Base-by-base conservation (phyloP, 2,113 vertebrate genomes). In the Menura novaehollandiae region DNA sequence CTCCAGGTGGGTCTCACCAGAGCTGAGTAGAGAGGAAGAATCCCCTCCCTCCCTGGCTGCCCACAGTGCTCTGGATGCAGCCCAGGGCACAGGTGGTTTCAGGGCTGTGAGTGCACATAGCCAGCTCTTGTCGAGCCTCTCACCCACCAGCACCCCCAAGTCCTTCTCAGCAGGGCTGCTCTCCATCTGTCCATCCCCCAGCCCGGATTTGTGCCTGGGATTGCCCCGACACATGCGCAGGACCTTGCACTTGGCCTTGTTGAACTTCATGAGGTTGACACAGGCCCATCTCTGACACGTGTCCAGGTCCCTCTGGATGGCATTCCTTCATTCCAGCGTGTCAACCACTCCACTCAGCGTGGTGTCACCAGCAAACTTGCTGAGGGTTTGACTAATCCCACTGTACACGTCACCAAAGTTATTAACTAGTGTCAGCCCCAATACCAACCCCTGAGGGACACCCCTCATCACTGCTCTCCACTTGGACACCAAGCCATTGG, bases 401-500 rank as follows among this genome's bases (percentile, higher is more conserved):
- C 9, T 32, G 39, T 32, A 12, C 39, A 18, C 12, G 9, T 6
- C 75, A 56, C 26, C 58, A 73, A 19, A 51, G 35, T 10, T 35
- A 17, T 8, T 7, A 3, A 22, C 44, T 44, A 22, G 14, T 6
- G 21, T 32, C 39, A 30, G 33, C 6, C 32, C 35, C 86, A 58
- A 1, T 1, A 28, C 16, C 72, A 52, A 1, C 10, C 22, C 15
- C 33, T 52, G 46, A 74, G 62, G 33, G 68, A 59, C 14, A n/a
- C 2, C 5, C 23, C 44, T 52, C 1, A 0, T 9, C 46, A 17
- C n/a, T 30, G 52, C 4, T 24, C 46, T n/a, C 69, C 69, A 15
- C n/a, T 13, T 22, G 62, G 46, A 47, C 55, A 69, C 18, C 39
- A 55, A 55, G 14, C 21, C 58, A 69, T 0, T 76, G 41, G 63